Evolutionary conservation across 2,797 vertebrate genomes (phyloP).

Genomic region (Darevskia nairensis): DNA sequence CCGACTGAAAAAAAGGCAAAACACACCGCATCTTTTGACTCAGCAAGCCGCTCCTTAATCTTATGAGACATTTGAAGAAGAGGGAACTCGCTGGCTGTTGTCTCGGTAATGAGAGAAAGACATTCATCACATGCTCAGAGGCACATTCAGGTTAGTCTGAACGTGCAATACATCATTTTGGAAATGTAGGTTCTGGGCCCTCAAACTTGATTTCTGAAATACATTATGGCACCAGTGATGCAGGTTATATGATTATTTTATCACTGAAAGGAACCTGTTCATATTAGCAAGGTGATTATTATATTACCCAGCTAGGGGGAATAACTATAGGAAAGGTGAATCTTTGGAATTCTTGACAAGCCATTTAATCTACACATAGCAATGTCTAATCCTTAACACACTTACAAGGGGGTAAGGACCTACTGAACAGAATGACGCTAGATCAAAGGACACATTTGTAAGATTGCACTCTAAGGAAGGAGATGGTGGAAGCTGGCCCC

Average conservation of each 20-base stretch:
- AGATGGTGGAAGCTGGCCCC: neutral
- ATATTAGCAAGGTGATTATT: neutral
- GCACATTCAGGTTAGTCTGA: neutral
- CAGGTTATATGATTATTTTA: neutral
- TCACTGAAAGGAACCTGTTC: neutral
- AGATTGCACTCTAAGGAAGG: neutral
- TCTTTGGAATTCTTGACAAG: neutral
- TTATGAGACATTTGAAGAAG: neutral
- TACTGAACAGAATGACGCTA: neutral
- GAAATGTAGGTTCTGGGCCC: neutral
- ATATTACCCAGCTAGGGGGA: neutral
- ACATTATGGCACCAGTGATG: neutral
- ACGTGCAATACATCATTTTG: neutral
- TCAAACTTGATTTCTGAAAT: neutral
- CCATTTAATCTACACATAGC: neutral
- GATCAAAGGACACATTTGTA: neutral
- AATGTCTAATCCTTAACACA: too few relatives aligned
- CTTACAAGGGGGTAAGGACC: too few relatives aligned
- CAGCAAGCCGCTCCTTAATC: neutral
- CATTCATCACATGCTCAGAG: constrained; percentile 4
- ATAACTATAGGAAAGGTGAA: neutral
- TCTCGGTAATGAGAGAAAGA: neutral
- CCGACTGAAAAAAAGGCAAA: neutral
- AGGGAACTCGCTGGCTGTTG: neutral
- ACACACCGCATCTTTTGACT: neutral